These are phyloP conservation scores for Acrobasis repandana DNA, from an alignment of 2,888 invertebrate species.

Conservation along the genomic window DNA sequence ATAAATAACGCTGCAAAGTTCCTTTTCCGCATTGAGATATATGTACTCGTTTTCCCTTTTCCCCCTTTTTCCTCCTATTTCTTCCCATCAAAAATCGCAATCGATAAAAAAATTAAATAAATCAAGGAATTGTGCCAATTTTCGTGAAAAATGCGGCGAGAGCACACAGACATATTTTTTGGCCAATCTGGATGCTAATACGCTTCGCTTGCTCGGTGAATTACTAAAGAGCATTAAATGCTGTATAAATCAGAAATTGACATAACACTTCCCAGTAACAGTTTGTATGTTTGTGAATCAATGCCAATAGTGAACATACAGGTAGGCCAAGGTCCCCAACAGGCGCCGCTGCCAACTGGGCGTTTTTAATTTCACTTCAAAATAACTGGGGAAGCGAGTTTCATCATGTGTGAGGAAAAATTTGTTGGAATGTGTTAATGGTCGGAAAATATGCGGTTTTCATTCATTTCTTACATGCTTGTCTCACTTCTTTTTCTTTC, in stretches of 20 bases:
- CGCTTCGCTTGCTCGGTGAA: no score
- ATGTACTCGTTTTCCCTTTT: no score
- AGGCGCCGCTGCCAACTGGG: slow-evolving; percentile 49
- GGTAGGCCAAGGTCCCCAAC: slow-evolving; percentile 66
- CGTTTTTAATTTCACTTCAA: slow-evolving; percentile 33
- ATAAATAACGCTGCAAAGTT: no score
- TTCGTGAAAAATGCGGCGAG: no score
- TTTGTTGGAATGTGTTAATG: slow-evolving; percentile 2
- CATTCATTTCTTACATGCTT: not conserved
- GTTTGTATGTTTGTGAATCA: slow-evolving; percentile 41
- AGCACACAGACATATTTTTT: no score
- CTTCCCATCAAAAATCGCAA: no score
- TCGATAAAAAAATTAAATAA: no score
- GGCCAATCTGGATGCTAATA: no score
- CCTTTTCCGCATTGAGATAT: no score
- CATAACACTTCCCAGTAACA: slow-evolving; percentile 15
- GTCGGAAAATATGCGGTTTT: not conserved
- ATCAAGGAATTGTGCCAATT: no score
- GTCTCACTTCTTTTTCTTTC: not conserved
- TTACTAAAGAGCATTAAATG: no score
- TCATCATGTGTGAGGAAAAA: not conserved
- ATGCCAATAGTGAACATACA: slow-evolving; percentile 68
- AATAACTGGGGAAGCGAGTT: slow-evolving; percentile 8
- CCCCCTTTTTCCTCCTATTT: no score
- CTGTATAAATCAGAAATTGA: not conserved